Evolutionary conservation across 2,888 invertebrate genomes (phyloP).

Genomic region (Athrips mouffetella): DNA sequence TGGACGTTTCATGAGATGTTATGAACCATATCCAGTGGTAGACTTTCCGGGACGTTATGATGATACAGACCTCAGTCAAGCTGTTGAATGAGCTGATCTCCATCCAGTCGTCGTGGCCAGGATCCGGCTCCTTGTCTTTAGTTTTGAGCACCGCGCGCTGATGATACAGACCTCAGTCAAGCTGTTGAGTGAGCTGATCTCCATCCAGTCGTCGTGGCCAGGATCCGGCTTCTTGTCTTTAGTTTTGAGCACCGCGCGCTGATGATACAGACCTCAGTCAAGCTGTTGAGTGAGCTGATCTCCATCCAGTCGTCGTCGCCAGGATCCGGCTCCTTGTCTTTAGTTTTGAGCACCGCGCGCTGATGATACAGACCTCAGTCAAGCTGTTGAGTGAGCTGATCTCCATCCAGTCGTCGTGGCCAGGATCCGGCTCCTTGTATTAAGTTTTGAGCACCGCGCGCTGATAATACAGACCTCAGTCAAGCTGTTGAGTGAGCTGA

Average conservation of each 20-base stretch:
- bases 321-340: too few relatives aligned
- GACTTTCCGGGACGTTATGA: too few relatives aligned
- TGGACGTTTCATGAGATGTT: too few relatives aligned
- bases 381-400: constrained; percentile 93
- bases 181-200: constrained; percentile 91
- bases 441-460: constrained; percentile 88
- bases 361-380: too few relatives aligned
- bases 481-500: constrained; percentile 93
- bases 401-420: constrained; percentile 86
- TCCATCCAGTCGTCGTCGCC: too few relatives aligned
- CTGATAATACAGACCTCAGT: constrained; percentile 84
- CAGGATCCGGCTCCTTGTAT: constrained; percentile 77
- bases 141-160: constrained; percentile 90
- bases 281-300: too few relatives aligned
- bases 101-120: constrained; percentile 86
- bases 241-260: constrained; percentile 87
- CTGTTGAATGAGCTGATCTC: constrained; percentile 91
- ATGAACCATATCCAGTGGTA: too few relatives aligned
- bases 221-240: constrained; percentile 81
- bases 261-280: too few relatives aligned
- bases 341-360: too few relatives aligned
- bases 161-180: constrained; percentile 90
- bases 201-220: constrained; percentile 86
- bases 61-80: constrained; percentile 89
- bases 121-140: constrained; percentile 80